Percentiles rank a stretch among this genome's conserved stretches.
These are phyloP conservation scores for Dipodomys ordii DNA, from an alignment of 2,113 vertebrate species.

Conservation along the genomic window DNA sequence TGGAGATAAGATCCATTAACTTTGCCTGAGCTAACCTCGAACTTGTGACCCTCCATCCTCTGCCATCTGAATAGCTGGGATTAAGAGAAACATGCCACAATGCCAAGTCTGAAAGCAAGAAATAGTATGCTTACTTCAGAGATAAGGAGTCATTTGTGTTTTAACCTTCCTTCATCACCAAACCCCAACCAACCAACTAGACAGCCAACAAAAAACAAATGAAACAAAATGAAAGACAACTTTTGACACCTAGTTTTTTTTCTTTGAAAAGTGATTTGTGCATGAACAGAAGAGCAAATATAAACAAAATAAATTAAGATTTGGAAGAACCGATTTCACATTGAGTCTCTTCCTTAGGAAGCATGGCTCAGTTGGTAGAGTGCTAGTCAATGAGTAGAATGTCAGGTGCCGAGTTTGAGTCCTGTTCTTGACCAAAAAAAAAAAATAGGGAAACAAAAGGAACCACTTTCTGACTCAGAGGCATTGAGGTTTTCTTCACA, in stretches of 20 bases:
- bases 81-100: no score
- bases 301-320: slow-evolving; percentile 49
- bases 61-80: no score
- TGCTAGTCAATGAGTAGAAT: no score
- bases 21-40: no score
- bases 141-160: not conserved
- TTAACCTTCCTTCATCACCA: not conserved
- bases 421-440: no score
- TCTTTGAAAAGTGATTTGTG: not conserved
- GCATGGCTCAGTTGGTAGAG: no score
- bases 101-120: not conserved
- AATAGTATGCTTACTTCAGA: slow-evolving; percentile 7
- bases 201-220: not conserved
- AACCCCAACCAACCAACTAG: no score
- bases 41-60: no score
- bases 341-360: not conserved
- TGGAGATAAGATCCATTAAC: no score
- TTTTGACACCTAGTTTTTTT: not conserved
- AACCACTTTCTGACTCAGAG: not conserved
- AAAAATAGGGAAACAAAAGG: no score
- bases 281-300: slow-evolving; percentile 11
- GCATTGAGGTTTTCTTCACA: not conserved
- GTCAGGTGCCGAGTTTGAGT: no score
- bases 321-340: not conserved
- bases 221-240: not conserved